Evolutionary conservation across 2,888 invertebrate genomes (phyloP), one percentile per base, ranked within the genome.

Genomic region (Drosophila eohydei): DNA sequence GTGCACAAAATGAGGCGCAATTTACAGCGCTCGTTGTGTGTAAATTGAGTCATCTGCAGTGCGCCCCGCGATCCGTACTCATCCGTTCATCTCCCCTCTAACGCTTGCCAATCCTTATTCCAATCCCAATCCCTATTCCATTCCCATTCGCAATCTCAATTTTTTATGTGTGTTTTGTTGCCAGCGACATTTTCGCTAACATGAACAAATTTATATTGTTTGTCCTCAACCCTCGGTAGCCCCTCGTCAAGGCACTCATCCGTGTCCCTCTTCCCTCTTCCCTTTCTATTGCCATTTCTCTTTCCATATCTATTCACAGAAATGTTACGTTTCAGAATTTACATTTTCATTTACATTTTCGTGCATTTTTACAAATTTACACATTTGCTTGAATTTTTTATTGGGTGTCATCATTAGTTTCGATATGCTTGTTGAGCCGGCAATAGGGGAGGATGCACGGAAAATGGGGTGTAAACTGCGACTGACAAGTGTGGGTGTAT

Each of bases 361-460:
- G 55, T 66, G 68, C 51, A 65, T 85, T 85, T 82, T 75, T 69
- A 85, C 84, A 85, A 89, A 85, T 85, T 89, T 83, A 83, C 89
- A 89, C 84, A 85, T 85, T 89, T 89, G 88, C 70, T 77, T 63
- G 80, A 9, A 68, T 77, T 88, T 74, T 84, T 89, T 89, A 84
- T 84, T 85, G 89, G 83, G 86, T 88, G 88, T 89, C 89, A 88
- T 85, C 84, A 89, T 85, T 85, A 89, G 89, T 88, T 89, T 87
- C 66, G 80, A 74, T 82, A 70, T 69, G 70, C 61, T 56, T 66
- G 59, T 60, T 71, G 77, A 46, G 46, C 21, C 0, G 9, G 52
- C 38, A 34, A 9, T 40, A 32, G 60, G 36, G 41, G 43, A 48
- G 46, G 21, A 28, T 16, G 11, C 12, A 12, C 30, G 3, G 48